Evolutionary conservation across 2,888 invertebrate genomes (phyloP).

Genomic region (Synergus japonicus): DNA sequence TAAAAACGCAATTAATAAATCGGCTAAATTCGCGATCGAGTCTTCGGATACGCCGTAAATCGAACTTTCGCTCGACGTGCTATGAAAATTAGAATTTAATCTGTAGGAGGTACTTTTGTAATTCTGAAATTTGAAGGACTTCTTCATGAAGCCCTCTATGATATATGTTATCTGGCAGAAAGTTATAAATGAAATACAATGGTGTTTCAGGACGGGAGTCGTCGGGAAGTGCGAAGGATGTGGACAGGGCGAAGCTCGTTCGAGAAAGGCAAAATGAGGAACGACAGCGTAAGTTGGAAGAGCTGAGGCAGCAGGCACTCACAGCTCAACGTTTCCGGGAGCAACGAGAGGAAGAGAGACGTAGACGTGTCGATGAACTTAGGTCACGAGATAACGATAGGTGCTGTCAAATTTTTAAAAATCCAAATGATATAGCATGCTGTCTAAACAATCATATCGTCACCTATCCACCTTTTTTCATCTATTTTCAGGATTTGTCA

Average conservation of each 20-base stretch:
- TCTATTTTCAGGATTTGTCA: too few relatives aligned
- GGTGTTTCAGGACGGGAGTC: slow-evolving; percentile 72
- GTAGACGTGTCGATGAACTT: slow-evolving; percentile 90
- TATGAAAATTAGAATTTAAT: not conserved
- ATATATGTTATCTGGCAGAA: slow-evolving; percentile 33
- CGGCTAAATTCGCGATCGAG: too few relatives aligned
- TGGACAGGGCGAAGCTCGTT: slow-evolving; percentile 80
- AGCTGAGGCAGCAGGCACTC: slow-evolving; percentile 92
- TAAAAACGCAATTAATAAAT: not conserved
- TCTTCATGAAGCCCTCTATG: not conserved
- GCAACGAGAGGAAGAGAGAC: slow-evolving; percentile 91
- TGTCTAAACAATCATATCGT: too few relatives aligned
- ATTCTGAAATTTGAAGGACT: slow-evolving; percentile 53
- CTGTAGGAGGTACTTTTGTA: slow-evolving; percentile 1
- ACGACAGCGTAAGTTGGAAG: slow-evolving; percentile 91
- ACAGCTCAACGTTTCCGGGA: slow-evolving; percentile 94
- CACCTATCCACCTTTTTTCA: too few relatives aligned
- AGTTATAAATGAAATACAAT: slow-evolving; percentile 29
- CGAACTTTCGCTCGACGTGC: too few relatives aligned
- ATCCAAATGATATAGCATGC: slow-evolving; percentile 1
- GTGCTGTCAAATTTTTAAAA: slow-evolving; percentile 53
- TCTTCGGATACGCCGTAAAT: too few relatives aligned
- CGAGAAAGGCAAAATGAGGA: slow-evolving; percentile 94
- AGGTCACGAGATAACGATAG: slow-evolving; percentile 87
- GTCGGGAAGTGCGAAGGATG: slow-evolving; percentile 71